phyloP scores from a whole-genome alignment of 1,140 invertebrate genomes.

The Drosophila grimshawi region DNA sequence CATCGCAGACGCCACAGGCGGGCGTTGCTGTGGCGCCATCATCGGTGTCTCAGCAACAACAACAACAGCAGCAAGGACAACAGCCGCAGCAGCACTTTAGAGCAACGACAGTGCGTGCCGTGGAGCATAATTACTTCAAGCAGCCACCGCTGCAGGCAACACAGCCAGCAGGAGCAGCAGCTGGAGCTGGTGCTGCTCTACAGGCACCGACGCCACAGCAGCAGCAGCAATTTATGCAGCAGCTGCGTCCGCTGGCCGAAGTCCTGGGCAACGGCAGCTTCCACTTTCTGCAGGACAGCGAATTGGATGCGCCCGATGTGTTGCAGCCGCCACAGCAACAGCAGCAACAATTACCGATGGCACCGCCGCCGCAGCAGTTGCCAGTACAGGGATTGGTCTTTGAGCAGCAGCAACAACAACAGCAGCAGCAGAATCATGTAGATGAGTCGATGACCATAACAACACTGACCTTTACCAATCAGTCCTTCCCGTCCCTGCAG shows the following conservation, averaged over 20 bases:
- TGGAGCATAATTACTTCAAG: conserved; percentile 87
- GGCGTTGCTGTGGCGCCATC: neutral
- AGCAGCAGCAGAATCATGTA: conserved; percentile 59
- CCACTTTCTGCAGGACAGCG: conserved; percentile 91
- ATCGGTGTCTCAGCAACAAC: conserved; percentile 20
- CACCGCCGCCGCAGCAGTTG: conserved; percentile 39
- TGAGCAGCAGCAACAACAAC: conserved; percentile 46
- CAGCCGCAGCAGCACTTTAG: conserved; percentile 62
- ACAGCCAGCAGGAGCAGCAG: conserved; percentile 84
- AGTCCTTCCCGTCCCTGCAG: conserved; percentile 87
- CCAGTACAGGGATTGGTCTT: conserved; percentile 59
- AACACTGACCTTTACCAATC: conserved; percentile 92
- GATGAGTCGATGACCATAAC: conserved; percentile 86
- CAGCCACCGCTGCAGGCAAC: conserved; percentile 85
- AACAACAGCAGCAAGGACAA: conserved; percentile 41
- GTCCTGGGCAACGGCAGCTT: conserved; percentile 89
- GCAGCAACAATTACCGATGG: conserved; percentile 42
- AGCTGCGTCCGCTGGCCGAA: conserved; percentile 88
- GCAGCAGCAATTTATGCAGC: conserved; percentile 84
- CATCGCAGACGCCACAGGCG: neutral
- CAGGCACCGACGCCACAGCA: conserved; percentile 62
- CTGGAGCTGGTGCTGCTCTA: conserved; percentile 21
- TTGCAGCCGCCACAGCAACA: conserved; percentile 47
- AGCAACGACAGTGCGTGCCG: conserved; percentile 86
- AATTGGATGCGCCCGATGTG: conserved; percentile 88